Conservation (phyloP, 2,888 invertebrate species). For the Melipona bicolor region DNA sequence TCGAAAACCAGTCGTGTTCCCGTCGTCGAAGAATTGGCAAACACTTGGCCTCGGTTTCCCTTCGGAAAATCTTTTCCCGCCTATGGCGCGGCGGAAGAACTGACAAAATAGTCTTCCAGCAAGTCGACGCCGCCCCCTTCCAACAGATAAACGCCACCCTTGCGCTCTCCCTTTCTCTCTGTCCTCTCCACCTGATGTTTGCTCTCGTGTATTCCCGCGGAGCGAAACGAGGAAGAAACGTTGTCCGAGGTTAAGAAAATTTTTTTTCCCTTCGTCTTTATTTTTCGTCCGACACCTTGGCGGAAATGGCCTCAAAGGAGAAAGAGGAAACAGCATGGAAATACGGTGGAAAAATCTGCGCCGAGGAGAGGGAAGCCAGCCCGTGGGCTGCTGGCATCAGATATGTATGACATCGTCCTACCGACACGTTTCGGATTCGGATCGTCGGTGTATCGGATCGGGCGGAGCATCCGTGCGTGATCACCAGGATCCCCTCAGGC, state of each 20-base stretch:
- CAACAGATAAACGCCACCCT: constrained; percentile 46
- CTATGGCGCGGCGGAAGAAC: neutral
- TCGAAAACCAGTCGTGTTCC: constrained; percentile 36
- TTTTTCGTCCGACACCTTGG: neutral
- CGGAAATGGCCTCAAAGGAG: neutral
- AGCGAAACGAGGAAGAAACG: neutral
- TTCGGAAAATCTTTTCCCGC: neutral
- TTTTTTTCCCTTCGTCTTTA: neutral
- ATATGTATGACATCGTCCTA: constrained; percentile 79
- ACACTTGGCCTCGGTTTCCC: constrained; percentile 15
- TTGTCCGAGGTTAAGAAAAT: neutral
- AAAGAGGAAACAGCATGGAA: constrained; percentile 15
- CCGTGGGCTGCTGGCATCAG: constrained; percentile 73
- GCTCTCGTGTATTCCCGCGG: constrained; percentile 9
- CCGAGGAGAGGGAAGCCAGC: constrained; percentile 43
- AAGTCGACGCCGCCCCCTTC: neutral
- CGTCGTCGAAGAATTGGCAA: constrained; percentile 11
- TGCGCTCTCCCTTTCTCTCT: neutral
- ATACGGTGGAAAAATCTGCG: constrained; percentile 60
- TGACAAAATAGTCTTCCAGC: constrained; percentile 35
- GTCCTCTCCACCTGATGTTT: constrained; percentile 24
- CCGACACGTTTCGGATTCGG: constrained; percentile 77
- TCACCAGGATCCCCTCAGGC: constrained; percentile 74
- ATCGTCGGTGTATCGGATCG: constrained; percentile 76
- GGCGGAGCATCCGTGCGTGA: constrained; percentile 75